These are phyloP conservation scores for Diarsia brunnea DNA, from an alignment of 2,888 invertebrate genomes.

Conservation along the genomic window DNA sequence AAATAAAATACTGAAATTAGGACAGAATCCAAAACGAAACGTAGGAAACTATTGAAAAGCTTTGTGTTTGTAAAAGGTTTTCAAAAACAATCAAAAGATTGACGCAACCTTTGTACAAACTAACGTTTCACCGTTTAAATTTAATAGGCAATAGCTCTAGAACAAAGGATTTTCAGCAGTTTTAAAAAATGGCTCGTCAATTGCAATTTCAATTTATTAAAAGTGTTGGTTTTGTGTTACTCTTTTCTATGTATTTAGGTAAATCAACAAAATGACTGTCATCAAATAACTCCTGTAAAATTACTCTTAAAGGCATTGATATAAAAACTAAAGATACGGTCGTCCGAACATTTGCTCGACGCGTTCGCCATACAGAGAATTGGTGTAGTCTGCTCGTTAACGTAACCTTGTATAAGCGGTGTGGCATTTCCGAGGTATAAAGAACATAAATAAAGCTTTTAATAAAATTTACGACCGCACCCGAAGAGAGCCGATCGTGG, in stretches of 20 bases:
- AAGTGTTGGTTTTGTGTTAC: too few relatives aligned
- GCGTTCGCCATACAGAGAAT: too few relatives aligned
- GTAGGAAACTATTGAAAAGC: background rate
- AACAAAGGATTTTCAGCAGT: slow-evolving; percentile 2
- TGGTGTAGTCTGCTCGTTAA: too few relatives aligned
- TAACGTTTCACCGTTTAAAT: slow-evolving; percentile 18
- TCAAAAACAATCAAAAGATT: background rate
- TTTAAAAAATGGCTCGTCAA: background rate
- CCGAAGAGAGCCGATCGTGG: too few relatives aligned
- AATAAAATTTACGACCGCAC: too few relatives aligned
- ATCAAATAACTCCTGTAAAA: too few relatives aligned
- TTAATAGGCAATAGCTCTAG: slow-evolving; percentile 2
- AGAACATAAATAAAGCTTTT: too few relatives aligned
- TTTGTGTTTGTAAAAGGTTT: slow-evolving; percentile 14
- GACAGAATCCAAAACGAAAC: background rate
- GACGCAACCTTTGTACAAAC: slow-evolving; percentile 1
- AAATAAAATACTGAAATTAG: background rate
- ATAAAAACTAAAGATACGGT: too few relatives aligned
- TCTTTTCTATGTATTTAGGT: background rate
- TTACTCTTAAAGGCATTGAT: too few relatives aligned
- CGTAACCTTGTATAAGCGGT: too few relatives aligned
- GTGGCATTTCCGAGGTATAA: too few relatives aligned
- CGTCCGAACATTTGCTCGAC: too few relatives aligned
- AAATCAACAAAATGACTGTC: background rate
- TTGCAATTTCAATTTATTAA: background rate